Evolutionary conservation across 2,797 vertebrate genomes (phyloP).

Genomic region (Aldrovandia affinis): DNA sequence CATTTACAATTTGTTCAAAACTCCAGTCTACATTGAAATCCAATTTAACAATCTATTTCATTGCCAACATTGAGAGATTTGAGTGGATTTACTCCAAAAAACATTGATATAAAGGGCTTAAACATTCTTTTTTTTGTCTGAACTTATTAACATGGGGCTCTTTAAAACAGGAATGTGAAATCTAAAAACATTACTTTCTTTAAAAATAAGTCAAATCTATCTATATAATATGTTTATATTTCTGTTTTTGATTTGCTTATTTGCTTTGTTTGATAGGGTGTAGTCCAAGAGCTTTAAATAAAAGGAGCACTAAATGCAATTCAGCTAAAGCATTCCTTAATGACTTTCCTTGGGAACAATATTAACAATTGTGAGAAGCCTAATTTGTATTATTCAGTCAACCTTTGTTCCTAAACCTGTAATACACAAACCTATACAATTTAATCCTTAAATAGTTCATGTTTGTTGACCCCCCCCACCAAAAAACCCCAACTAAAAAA

Average conservation of each 20-base stretch:
- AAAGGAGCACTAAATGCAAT: slow-evolving; percentile 49
- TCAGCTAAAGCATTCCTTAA: slow-evolving; percentile 53
- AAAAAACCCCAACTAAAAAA: no score
- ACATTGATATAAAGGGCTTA: not conserved
- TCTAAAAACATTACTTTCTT: not conserved
- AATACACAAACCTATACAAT: slow-evolving; percentile 11
- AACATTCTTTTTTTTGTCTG: not conserved
- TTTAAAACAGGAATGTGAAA: not conserved
- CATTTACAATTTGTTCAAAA: slow-evolving; percentile 16
- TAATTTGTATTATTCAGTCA: slow-evolving; percentile 25
- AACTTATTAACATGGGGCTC: not conserved
- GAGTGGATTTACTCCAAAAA: not conserved
- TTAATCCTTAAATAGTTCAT: slow-evolving; percentile 1
- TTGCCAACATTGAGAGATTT: not conserved
- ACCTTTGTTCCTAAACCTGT: slow-evolving; percentile 18
- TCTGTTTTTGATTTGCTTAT: slow-evolving; percentile 42
- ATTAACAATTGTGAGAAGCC: slow-evolving; percentile 30
- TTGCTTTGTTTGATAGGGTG: slow-evolving; percentile 43
- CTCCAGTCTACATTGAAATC: not conserved
- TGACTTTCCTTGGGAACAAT: slow-evolving; percentile 55
- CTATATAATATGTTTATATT: slow-evolving; percentile 19
- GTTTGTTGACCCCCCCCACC: no score
- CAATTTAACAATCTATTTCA: slow-evolving; percentile 4
- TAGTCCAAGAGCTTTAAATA: slow-evolving; percentile 35
- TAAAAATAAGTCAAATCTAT: slow-evolving; percentile 9